Evolutionary conservation across 2,888 invertebrate genomes (phyloP), one percentile per base, ranked within the genome.

Genomic region (Zaprionus bogoriensis): DNA sequence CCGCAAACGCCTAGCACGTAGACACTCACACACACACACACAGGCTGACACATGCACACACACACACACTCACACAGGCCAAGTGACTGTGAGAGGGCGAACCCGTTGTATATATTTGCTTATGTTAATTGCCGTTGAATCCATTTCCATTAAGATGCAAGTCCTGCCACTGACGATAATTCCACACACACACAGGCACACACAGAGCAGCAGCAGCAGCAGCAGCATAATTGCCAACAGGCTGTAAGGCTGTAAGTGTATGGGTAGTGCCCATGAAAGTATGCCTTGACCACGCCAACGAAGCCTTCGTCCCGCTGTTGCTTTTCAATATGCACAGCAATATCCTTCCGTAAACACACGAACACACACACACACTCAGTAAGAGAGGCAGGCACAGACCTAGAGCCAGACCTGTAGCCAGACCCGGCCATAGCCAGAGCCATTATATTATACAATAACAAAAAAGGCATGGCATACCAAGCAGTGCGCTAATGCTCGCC

Each of bases 101-200:
- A 59, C 67, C 83, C 77, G 66, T 75, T 87, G 79, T 88, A 80
- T 87, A 84, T 89, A 87, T 89, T 89, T 88, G 88, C 81, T 88
- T 81, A 89, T 88, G 89, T 89, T 88, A 89, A 89, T 89, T 89
- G 89, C 89, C 87, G 85, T 88, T 88, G 89, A 88, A 87, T 88
- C 81, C 86, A 88, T 82, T 79, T 87, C 81, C 86, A 89, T 89
- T 89, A 89, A 88, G 88, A 87, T 88, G 86, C 86, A 87, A 87
- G 84, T 77, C 78, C 74, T 80, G 72, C 77, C 72, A 68, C 83
- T 79, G 72, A 79, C 82, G 80, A 80, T 88, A 85, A 87, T 89
- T 67, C 85, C 88, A 68, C 75, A 77, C 74, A 64, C 67, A 84
- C 64, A 38, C 36, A 48, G 22, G 44, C 45, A 27, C 32, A 57